phyloP scores from a whole-genome alignment of 2,797 vertebrate species.

The Peromyscus melanophrys region DNA sequence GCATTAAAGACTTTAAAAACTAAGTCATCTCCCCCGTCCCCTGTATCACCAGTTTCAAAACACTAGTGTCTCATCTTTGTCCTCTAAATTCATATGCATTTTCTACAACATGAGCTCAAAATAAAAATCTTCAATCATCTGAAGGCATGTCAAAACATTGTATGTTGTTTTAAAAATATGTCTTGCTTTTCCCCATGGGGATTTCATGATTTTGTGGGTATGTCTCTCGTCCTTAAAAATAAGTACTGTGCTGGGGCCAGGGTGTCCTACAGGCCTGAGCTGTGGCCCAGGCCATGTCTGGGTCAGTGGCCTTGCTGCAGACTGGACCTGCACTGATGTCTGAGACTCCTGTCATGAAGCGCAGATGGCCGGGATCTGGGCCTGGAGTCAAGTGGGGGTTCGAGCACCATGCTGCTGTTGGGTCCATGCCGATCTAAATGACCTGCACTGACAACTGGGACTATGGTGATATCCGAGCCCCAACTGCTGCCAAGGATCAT shows the following conservation, averaged over 20 bases:
- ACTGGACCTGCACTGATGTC: neutral
- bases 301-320: neutral
- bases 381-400: neutral
- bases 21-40: neutral
- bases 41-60: neutral
- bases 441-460: neutral
- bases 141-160: conserved; percentile 27
- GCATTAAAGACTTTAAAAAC: neutral
- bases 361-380: neutral
- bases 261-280: neutral
- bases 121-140: neutral
- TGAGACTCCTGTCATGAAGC: neutral
- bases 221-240: conserved; percentile 15
- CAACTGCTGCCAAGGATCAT: neutral
- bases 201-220: neutral
- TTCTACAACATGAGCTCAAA: neutral
- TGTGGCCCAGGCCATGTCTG: neutral
- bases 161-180: neutral
- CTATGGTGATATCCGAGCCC: neutral
- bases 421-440: neutral
- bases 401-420: neutral
- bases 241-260: neutral
- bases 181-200: neutral
- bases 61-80: neutral
- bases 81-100: neutral